Percentiles rank a stretch among this genome's conserved stretches.
Conservation (phyloP, 37 sponge, comb jelly and placozoan species). For the Sycon ciliatum region DNA sequence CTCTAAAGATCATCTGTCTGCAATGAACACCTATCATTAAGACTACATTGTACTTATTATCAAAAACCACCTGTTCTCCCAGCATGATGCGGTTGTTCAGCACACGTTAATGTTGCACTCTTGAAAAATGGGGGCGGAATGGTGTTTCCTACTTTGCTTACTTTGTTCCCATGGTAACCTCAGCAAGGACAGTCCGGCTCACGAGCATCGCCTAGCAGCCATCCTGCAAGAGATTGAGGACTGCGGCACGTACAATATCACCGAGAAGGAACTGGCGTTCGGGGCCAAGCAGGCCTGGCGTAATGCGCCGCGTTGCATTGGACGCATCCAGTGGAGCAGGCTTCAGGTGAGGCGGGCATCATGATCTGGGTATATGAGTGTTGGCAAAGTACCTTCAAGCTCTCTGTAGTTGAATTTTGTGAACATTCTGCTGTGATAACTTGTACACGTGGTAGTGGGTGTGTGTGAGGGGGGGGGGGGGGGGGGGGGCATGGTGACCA, state of each 20-base stretch:
- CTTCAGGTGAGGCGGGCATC: conserved; percentile 46
- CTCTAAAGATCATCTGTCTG: background rate
- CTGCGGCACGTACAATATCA: conserved; percentile 52
- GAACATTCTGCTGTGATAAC: too few species aligned
- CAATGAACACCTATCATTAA: background rate
- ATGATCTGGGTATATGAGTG: too few species aligned
- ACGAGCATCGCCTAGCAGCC: conserved; percentile 19
- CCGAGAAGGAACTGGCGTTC: conserved; percentile 67
- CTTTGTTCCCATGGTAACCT: conserved; percentile 34
- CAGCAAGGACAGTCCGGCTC: conserved; percentile 16
- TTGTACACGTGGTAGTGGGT: too few species aligned
- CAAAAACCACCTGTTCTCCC: too few species aligned
- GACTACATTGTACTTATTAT: too few species aligned
- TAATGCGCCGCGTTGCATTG: conserved; percentile 79
- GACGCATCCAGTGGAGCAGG: conserved; percentile 69
- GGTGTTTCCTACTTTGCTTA: background rate
- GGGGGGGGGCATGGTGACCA: too few species aligned
- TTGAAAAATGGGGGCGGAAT: too few species aligned
- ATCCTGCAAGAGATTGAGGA: conserved; percentile 47
- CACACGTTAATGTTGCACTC: too few species aligned
- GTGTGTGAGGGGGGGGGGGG: too few species aligned
- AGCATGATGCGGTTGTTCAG: too few species aligned
- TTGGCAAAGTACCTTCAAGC: too few species aligned
- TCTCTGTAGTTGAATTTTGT: too few species aligned
- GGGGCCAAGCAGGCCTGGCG: conserved; percentile 73